Evolutionary conservation across 2,797 vertebrate genomes (phyloP), one percentile per base, ranked within the genome.

Genomic region (Mycteria americana): DNA sequence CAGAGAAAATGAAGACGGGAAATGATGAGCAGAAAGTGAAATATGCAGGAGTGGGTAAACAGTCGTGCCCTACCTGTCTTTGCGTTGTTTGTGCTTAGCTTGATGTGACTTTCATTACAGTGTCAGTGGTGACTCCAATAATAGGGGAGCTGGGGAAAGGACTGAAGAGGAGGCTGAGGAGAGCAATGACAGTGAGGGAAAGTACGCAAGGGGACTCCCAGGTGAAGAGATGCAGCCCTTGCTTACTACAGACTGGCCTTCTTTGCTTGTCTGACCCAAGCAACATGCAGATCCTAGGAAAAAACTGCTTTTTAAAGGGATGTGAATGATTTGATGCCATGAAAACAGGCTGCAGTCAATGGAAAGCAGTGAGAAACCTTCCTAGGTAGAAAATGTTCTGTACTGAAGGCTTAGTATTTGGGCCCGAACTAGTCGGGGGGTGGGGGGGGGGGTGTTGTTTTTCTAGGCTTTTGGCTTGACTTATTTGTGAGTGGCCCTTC

Each of bases 381-480:
- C 76, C 62, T 27, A 77, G 72, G 70, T 5, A 95, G 80, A 57
- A 92, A 93, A 85, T n/a, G 25, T 93, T 94, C 77, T 74, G 22
- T 27, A 39, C 21, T 51, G 65, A 89, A 93, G 60, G n/a, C 48
- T 93, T 70, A 78, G 33, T 11, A 65, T 68, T 97, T 85, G 77
- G 62, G 33, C 27, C 80, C 94, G 81, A 87, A 75, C 12, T 60
- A 28, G n/a, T n/a, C n/a, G n/a, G n/a, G n/a, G n/a, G n/a, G n/a
- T n/a, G n/a, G n/a, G n/a, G n/a, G n/a, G n/a, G n/a, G n/a, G n/a
- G n/a, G n/a, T n/a, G 60, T 51, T 85, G 84, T 93, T 89, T 53
- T 95, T 83, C 35, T 92, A 88, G 88, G 93, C 45, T 92, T 89
- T 60, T 90, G 73, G 85, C 82, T 96, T 73, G 59, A 64, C 72